Evolutionary conservation across 2,797 vertebrate species (phyloP).

Genomic region (Lutjanus argentimaculatus): DNA sequence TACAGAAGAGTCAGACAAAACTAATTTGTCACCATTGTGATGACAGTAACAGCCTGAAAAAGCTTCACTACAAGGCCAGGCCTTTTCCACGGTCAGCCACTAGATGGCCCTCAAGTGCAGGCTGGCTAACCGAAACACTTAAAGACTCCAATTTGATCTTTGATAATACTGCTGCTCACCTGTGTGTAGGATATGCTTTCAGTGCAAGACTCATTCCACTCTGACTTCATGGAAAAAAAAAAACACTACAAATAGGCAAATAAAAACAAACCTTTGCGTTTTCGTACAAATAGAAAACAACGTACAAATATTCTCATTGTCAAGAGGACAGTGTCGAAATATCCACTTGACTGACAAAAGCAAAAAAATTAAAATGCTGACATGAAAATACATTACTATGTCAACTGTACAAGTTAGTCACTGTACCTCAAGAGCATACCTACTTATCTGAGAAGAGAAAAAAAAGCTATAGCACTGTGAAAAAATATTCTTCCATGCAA

Average conservation of each 20-base stretch:
- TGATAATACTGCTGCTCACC: conserved; percentile 88
- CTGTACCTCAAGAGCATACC: conserved; percentile 81
- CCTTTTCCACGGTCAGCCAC: conserved; percentile 69
- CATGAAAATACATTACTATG: conserved; percentile 83
- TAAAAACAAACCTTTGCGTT: conserved; percentile 62
- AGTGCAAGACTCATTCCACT: conserved; percentile 87
- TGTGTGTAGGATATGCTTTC: conserved; percentile 85
- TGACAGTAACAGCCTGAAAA: conserved; percentile 69
- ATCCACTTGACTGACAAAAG: conserved; percentile 67
- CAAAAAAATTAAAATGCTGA: conserved; percentile 67
- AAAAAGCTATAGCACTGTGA: conserved; percentile 78
- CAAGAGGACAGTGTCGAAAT: conserved; percentile 64
- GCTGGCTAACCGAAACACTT: conserved; percentile 63
- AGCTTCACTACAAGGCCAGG: conserved; percentile 72
- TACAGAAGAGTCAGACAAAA: conserved; percentile 78
- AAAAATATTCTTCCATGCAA: conserved; percentile 82
- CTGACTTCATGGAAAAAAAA: conserved; percentile 73
- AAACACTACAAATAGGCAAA: conserved; percentile 65
- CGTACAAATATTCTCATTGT: conserved; percentile 69
- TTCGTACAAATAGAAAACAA: conserved; percentile 67
- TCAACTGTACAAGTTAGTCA: conserved; percentile 84
- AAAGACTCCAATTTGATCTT: conserved; percentile 80
- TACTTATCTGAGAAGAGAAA: conserved; percentile 72
- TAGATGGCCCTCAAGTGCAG: conserved; percentile 78
- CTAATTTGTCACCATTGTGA: conserved; percentile 57